Percentiles rank a stretch among this genome's conserved stretches.
Evolutionary conservation across 2,113 vertebrate genomes (phyloP).

Genomic region (Microcebus murinus): DNA sequence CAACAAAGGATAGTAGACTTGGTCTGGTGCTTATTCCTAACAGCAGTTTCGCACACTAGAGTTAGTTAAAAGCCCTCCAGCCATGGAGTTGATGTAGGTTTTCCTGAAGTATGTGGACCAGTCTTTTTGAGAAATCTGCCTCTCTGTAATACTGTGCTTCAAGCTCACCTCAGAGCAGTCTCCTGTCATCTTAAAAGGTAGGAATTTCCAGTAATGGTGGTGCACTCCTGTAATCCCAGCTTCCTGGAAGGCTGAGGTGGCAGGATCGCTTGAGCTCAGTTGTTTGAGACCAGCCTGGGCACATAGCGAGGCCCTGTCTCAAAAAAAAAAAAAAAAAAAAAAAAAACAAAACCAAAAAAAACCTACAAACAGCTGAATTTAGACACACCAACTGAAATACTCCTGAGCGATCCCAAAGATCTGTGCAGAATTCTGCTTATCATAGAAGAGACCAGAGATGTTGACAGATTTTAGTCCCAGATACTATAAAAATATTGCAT

Average conservation of each 20-base stretch:
- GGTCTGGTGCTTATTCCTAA: not conserved
- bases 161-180: not conserved
- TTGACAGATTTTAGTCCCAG: not conserved
- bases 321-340: not conserved
- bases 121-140: not conserved
- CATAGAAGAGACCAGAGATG: not conserved
- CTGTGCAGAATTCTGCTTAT: not conserved
- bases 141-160: not conserved
- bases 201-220: not conserved
- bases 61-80: not conserved
- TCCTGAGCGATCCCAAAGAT: not conserved
- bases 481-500: not conserved
- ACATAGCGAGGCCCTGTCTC: not conserved
- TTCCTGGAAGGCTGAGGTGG: not conserved
- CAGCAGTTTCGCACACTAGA: rapidly evolving
- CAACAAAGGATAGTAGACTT: not conserved
- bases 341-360: no score
- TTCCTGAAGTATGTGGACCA: not conserved
- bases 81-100: not conserved
- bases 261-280: not conserved
- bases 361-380: not conserved
- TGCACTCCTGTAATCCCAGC: not conserved
- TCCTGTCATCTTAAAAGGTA: not conserved
- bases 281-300: not conserved
- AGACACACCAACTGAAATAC: not conserved